These are phyloP conservation scores for Polyploca ridens DNA, from an alignment of 2,888 invertebrate genomes.

Conservation along the genomic window DNA sequence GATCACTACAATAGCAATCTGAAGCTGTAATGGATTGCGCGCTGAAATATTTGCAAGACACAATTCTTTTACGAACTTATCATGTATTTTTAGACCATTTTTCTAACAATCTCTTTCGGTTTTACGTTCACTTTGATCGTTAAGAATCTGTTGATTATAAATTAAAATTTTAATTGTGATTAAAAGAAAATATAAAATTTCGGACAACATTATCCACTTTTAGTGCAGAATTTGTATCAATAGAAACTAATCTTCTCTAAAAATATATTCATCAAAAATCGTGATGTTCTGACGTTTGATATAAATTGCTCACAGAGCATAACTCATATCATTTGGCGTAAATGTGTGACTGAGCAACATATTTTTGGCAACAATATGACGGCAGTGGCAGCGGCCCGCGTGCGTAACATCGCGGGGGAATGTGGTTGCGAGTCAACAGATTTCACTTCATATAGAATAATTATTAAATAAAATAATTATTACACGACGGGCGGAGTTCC, in stretches of 20 bases:
- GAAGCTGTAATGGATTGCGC: too few species aligned
- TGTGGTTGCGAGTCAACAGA: neutral
- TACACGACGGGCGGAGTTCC: constrained; percentile 36
- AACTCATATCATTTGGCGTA: constrained; percentile 16
- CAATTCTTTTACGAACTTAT: too few species aligned
- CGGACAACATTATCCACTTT: neutral
- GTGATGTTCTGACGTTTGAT: constrained; percentile 19
- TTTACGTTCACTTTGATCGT: neutral
- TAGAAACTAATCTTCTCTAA: neutral
- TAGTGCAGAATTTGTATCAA: too few species aligned
- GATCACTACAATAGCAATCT: too few species aligned
- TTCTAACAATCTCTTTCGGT: neutral
- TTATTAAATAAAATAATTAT: constrained; percentile 24
- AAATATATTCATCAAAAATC: constrained; percentile 12
- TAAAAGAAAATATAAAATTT: too few species aligned
- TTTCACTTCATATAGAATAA: constrained; percentile 14
- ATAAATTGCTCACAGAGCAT: constrained; percentile 16
- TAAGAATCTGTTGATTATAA: neutral
- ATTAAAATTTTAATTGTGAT: neutral
- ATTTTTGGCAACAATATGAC: constrained; percentile 47
- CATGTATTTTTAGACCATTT: neutral
- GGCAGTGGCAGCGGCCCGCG: constrained; percentile 19
- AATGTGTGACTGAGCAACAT: constrained; percentile 24
- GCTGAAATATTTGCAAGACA: too few species aligned
- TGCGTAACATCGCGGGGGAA: constrained; percentile 18